phyloP scores from a whole-genome alignment of 2,797 vertebrate species.

The Myotis planiceps region DNA sequence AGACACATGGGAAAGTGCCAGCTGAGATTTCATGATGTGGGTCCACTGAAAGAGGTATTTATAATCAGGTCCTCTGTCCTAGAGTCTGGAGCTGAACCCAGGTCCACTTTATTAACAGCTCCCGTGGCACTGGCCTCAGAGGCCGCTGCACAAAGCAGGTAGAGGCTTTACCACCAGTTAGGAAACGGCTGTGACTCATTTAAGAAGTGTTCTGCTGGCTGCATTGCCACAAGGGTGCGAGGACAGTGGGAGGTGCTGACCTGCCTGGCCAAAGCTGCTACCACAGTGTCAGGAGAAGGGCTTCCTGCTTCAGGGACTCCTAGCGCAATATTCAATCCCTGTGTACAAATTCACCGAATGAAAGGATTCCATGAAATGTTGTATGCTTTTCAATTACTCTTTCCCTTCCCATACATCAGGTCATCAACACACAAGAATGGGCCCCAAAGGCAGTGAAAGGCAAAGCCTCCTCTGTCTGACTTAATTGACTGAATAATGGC shows the following conservation, averaged over 20 bases:
- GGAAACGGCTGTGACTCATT: not conserved
- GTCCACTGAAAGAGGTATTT: not conserved
- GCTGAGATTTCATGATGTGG: not conserved
- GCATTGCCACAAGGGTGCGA: rapidly evolving
- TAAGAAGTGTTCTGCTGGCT: not conserved
- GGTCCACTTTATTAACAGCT: not conserved
- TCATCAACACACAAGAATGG: not conserved
- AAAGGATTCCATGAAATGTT: not conserved
- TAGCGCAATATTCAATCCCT: not conserved
- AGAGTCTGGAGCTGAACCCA: not conserved
- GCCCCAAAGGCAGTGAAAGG: not conserved
- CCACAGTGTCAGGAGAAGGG: not conserved
- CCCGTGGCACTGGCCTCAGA: not conserved
- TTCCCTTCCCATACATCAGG: not conserved
- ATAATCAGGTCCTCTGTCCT: not conserved
- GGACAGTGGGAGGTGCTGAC: not conserved
- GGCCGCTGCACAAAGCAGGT: not conserved
- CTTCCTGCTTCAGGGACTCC: not conserved
- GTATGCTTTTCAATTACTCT: not conserved
- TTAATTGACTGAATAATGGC: not conserved
- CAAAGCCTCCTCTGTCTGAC: not conserved
- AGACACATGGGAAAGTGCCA: not conserved
- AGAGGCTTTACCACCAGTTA: not conserved
- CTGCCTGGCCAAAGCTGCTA: too few relatives aligned
- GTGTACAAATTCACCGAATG: not conserved